These are phyloP conservation scores for Apostichopus californicus DNA, from an alignment of 35 echinoderm and acorn worm species.

Conservation along the genomic window DNA sequence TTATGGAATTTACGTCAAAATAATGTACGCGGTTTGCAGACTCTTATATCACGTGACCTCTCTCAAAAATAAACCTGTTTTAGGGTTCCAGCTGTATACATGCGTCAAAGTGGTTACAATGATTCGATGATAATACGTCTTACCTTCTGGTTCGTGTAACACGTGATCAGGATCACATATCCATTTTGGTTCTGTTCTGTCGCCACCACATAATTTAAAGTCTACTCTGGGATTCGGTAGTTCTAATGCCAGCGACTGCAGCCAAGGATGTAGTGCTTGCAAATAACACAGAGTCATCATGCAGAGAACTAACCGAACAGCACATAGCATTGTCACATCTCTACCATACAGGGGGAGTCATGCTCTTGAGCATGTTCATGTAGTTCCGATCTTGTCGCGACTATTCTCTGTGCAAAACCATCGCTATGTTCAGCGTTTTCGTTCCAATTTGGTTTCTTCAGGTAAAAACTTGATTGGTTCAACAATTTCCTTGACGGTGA, in stretches of 20 bases:
- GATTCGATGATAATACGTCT: background rate
- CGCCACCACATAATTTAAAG: constrained; percentile 30
- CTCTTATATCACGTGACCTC: background rate
- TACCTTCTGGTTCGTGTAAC: constrained; percentile 12
- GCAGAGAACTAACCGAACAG: constrained; percentile 5
- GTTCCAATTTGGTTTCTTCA: background rate
- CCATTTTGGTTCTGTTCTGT: constrained; percentile 15
- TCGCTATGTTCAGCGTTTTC: background rate
- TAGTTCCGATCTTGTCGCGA: background rate
- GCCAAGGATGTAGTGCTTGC: background rate
- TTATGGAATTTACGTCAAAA: background rate
- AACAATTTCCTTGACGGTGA: background rate
- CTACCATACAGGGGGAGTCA: constrained; percentile 6
- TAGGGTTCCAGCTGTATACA: background rate
- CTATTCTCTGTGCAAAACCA: background rate
- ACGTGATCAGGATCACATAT: constrained; percentile 35
- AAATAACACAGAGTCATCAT: background rate
- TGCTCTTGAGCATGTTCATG: constrained; percentile 16
- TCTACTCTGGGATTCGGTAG: constrained; percentile 34
- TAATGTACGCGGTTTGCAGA: background rate
- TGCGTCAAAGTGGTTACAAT: background rate
- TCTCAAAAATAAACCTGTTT: too few species aligned
- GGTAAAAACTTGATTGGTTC: too few species aligned
- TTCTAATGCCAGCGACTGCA: background rate
- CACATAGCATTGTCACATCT: constrained; percentile 53